A percentile compares a stretch with the other conserved stretches of the same genome.
Evolutionary conservation across 2,888 invertebrate genomes (phyloP).

Genomic region (Hetaerina titia): DNA sequence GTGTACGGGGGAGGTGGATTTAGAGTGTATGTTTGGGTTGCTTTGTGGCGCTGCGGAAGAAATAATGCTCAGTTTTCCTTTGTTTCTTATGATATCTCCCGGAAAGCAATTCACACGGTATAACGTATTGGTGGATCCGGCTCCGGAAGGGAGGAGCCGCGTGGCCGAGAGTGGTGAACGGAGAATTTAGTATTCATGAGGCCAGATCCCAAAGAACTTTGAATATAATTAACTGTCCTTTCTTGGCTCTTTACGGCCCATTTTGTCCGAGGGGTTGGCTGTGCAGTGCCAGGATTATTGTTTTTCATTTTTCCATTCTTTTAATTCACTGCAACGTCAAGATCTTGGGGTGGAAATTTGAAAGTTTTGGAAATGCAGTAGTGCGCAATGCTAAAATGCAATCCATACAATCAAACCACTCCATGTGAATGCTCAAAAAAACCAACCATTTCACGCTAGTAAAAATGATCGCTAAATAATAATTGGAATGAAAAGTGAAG

Average conservation of each 20-base stretch:
- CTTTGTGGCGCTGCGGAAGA: background rate
- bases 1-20: background rate
- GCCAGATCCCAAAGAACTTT: background rate
- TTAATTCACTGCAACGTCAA: background rate
- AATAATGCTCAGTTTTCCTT: background rate
- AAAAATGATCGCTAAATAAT: no score
- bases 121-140: background rate
- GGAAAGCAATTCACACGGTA: background rate
- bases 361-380: background rate
- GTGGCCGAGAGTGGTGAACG: background rate
- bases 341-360: background rate
- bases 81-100: background rate
- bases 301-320: background rate
- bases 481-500: no score
- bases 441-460: no score
- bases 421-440: no score
- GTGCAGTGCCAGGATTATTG: background rate
- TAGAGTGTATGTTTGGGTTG: slow-evolving; percentile 14
- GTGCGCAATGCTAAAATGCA: no score
- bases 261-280: background rate
- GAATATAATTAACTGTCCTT: slow-evolving; percentile 29
- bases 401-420: no score
- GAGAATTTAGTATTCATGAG: slow-evolving; percentile 38
- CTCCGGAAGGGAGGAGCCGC: background rate
- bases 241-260: background rate